phyloP scores from a whole-genome alignment of 1,140 invertebrate genomes.

The Drosophila serrata region DNA sequence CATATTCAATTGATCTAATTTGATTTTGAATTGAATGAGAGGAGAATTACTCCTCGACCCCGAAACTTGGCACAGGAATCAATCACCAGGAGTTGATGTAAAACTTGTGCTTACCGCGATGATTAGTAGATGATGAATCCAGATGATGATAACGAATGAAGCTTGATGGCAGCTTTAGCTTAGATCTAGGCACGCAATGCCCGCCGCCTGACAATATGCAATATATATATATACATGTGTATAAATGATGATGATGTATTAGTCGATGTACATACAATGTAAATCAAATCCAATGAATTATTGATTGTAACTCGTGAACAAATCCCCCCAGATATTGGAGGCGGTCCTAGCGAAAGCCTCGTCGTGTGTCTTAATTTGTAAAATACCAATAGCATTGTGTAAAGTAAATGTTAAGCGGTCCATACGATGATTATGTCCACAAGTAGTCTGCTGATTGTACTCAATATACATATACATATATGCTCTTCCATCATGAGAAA shows the following conservation, averaged over 20 bases:
- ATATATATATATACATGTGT: slow-evolving; percentile 58
- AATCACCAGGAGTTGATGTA: slow-evolving; percentile 43
- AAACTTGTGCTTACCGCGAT: slow-evolving; percentile 73
- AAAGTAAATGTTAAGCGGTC: slow-evolving; percentile 44
- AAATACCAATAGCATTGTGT: slow-evolving; percentile 39
- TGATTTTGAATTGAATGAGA: slow-evolving; percentile 18
- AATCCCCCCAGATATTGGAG: slow-evolving; percentile 22
- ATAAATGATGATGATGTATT: slow-evolving; percentile 57
- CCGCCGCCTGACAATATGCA: slow-evolving; percentile 53
- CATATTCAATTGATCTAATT: slow-evolving; percentile 17
- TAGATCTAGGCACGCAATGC: slow-evolving; percentile 56
- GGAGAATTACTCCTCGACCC: slow-evolving; percentile 3
- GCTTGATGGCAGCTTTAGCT: slow-evolving; percentile 58
- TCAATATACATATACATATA: slow-evolving; percentile 12
- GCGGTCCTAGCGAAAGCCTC: slow-evolving; percentile 6
- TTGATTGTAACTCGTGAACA: slow-evolving; percentile 57
- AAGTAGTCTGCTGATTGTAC: slow-evolving; percentile 25
- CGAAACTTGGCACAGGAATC: slow-evolving; percentile 71
- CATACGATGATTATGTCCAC: slow-evolving; percentile 30
- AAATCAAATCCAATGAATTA: slow-evolving; percentile 39
- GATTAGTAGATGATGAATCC: slow-evolving; percentile 22
- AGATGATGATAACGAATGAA: slow-evolving; percentile 40
- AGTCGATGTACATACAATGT: slow-evolving; percentile 61
- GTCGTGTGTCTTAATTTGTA: slow-evolving; percentile 39
- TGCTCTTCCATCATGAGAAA: slow-evolving; percentile 23